Percentiles rank a stretch among this genome's conserved stretches.
These are phyloP conservation scores for Drosophila obscura DNA, from an alignment of 1,140 invertebrate species.

Conservation along the genomic window DNA sequence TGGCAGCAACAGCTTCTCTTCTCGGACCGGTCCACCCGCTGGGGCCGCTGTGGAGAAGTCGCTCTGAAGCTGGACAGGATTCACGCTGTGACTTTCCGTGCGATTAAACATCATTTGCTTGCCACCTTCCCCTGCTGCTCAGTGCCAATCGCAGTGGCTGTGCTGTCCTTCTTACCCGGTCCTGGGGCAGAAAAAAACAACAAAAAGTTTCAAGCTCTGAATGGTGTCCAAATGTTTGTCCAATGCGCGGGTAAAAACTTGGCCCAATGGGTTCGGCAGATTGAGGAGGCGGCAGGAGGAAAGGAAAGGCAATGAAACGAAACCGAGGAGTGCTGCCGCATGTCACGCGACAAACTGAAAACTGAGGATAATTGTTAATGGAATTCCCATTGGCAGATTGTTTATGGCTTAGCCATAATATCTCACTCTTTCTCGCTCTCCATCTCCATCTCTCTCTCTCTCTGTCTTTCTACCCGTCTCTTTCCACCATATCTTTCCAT, in stretches of 20 bases:
- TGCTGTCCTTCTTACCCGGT: too few species aligned
- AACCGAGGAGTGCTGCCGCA: too few species aligned
- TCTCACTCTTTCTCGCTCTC: not conserved
- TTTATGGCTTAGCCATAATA: too few species aligned
- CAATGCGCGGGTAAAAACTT: conserved; percentile 3
- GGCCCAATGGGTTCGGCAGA: not conserved
- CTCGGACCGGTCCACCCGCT: not conserved
- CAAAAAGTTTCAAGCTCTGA: not conserved
- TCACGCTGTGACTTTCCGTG: conserved; percentile 46
- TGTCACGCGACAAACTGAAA: too few species aligned
- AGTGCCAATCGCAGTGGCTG: too few species aligned
- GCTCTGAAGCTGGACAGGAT: conserved; percentile 40
- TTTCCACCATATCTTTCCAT: too few species aligned
- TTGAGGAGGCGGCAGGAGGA: too few species aligned
- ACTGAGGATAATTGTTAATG: too few species aligned
- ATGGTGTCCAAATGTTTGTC: conserved; percentile 37
- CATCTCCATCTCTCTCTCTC: not conserved
- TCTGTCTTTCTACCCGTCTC: conserved; percentile 1
- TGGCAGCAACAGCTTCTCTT: not conserved
- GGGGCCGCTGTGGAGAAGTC: conserved; percentile 3
- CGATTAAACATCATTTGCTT: conserved; percentile 63
- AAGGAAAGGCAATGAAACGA: too few species aligned
- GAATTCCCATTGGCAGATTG: too few species aligned
- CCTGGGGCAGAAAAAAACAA: not conserved
- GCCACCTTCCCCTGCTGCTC: conserved; percentile 1